phyloP scores from a whole-genome alignment of 2,113 vertebrate genomes.

The Lucifuga dentata region DNA sequence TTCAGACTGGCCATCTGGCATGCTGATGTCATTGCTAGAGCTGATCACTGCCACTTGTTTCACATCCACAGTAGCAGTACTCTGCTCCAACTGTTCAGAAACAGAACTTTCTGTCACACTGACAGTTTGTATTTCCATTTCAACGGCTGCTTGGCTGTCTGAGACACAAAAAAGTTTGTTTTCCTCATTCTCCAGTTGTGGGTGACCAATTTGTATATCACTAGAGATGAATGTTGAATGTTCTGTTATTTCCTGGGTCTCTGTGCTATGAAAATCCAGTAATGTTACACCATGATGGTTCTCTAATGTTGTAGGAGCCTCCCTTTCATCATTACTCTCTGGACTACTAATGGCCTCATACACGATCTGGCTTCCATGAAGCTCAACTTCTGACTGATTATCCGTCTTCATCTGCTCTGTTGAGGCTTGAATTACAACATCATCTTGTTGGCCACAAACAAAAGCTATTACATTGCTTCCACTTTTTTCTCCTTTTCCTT shows the following conservation, averaged over 20 bases:
- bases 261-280: slow-evolving; percentile 40
- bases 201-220: slow-evolving; percentile 4
- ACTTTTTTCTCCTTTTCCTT: slow-evolving; percentile 34
- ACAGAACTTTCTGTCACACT: slow-evolving; percentile 16
- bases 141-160: slow-evolving; percentile 28
- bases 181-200: slow-evolving; percentile 24
- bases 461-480: slow-evolving; percentile 39
- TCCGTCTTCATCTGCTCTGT: slow-evolving; percentile 48
- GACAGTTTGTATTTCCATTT: slow-evolving; percentile 35
- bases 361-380: slow-evolving; percentile 63
- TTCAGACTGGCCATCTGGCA: slow-evolving; percentile 42
- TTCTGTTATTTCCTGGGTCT: slow-evolving; percentile 24
- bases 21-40: slow-evolving; percentile 46
- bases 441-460: slow-evolving; percentile 50
- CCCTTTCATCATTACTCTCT: slow-evolving; percentile 64
- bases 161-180: slow-evolving; percentile 27
- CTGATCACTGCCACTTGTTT: slow-evolving; percentile 46
- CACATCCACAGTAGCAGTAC: slow-evolving; percentile 20
- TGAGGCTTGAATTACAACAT: slow-evolving; percentile 32
- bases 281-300: slow-evolving; percentile 41
- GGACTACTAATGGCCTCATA: slow-evolving; percentile 79
- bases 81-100: slow-evolving; percentile 44
- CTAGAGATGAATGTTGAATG: slow-evolving; percentile 1
- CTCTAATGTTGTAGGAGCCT: slow-evolving; percentile 31
- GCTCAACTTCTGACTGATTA: slow-evolving; percentile 34